phyloP scores from a whole-genome alignment of 2,888 invertebrate genomes.

The Noctua fimbriata region DNA sequence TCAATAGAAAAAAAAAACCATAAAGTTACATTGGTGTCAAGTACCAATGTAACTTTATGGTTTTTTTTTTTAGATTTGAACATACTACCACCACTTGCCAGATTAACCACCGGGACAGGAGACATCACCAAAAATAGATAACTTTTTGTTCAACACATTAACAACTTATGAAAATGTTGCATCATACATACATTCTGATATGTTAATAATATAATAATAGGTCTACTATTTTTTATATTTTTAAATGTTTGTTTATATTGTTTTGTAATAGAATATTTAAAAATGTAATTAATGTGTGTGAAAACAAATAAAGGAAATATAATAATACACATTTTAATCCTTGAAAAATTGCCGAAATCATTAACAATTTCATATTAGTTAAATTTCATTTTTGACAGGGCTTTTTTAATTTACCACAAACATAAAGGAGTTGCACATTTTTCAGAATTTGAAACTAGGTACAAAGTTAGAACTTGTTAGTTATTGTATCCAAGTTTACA shows the following conservation, averaged over 20 bases:
- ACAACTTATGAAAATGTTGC: slow-evolving; percentile 15
- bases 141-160: neutral
- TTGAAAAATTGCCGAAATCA: neutral
- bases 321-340: neutral
- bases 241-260: too few species aligned
- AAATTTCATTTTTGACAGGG: neutral
- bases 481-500: neutral
- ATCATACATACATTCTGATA: slow-evolving; percentile 30
- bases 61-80: too few species aligned
- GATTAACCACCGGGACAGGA: neutral
- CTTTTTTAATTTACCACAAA: neutral
- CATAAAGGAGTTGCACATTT: neutral
- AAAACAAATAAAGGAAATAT: too few species aligned
- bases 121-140: neutral
- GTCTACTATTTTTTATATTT: too few species aligned
- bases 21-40: neutral
- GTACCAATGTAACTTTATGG: too few species aligned
- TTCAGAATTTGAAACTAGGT: neutral
- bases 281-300: too few species aligned
- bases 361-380: neutral
- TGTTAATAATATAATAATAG: too few species aligned
- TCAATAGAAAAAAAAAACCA: too few species aligned
- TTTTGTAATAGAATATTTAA: too few species aligned
- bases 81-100: neutral
- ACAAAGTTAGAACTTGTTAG: neutral